These are phyloP conservation scores for Lagocephalus sceleratus DNA, from an alignment of 2,797 vertebrate species.

Conservation along the genomic window DNA sequence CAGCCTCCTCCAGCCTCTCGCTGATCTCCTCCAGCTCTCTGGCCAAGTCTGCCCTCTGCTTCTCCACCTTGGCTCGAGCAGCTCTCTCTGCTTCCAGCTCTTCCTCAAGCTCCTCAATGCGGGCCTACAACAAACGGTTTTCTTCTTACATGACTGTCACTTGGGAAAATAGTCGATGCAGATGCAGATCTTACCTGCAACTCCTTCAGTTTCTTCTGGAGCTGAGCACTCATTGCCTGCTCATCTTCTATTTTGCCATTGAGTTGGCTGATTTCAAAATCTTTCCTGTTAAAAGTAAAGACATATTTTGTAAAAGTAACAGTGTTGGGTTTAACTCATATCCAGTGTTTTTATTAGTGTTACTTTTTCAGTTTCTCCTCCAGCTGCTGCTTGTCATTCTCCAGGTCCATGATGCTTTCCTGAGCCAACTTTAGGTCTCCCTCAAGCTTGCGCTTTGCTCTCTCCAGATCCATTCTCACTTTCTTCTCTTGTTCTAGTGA, in stretches of 20 bases:
- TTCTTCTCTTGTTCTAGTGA: too few species aligned
- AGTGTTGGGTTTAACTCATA: too few species aligned
- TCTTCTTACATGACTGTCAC: too few species aligned
- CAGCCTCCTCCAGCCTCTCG: conserved; percentile 86
- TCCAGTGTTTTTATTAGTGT: too few species aligned
- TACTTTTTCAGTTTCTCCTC: too few species aligned
- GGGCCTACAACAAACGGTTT: too few species aligned
- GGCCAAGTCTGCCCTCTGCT: conserved; percentile 81
- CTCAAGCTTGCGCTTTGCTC: conserved; percentile 86
- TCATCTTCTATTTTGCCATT: conserved; percentile 83
- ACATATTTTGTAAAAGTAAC: too few species aligned
- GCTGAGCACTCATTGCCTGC: conserved; percentile 74
- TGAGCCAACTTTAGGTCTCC: conserved; percentile 83
- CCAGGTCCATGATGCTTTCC: conserved; percentile 87
- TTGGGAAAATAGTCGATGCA: too few species aligned
- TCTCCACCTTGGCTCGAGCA: conserved; percentile 82
- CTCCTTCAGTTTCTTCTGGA: conserved; percentile 87
- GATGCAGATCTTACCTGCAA: conserved; percentile 38
- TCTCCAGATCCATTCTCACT: too few species aligned
- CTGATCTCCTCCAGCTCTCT: conserved; percentile 89
- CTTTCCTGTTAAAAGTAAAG: conserved; percentile 65
- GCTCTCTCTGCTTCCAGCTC: conserved; percentile 64
- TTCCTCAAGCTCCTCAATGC: too few species aligned
- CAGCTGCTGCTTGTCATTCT: conserved; percentile 81
- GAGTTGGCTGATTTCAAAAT: conserved; percentile 82